Percentiles rank a stretch among this genome's conserved stretches.
These are phyloP conservation scores for Eretmochelys imbricata DNA, from an alignment of 2,113 vertebrate genomes.

Conservation along the genomic window DNA sequence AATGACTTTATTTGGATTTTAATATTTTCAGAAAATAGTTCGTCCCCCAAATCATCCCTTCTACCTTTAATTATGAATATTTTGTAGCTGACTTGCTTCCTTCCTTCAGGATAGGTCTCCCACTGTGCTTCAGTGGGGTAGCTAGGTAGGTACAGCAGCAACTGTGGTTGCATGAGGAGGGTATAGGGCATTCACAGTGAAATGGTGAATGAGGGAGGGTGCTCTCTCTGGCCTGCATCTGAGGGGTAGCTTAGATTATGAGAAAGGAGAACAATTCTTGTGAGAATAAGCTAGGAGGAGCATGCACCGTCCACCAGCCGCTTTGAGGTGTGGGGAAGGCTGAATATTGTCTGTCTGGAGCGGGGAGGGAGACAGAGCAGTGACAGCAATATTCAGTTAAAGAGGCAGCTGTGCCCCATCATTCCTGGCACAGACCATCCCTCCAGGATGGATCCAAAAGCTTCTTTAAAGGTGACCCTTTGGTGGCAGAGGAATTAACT, in stretches of 20 bases:
- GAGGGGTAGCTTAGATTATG: not conserved
- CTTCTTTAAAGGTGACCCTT: not conserved
- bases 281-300: not conserved
- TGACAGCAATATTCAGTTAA: not conserved
- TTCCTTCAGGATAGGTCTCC: not conserved
- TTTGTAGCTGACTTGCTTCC: not conserved
- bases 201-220: not conserved
- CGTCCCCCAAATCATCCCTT: not conserved
- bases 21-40: not conserved
- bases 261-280: not conserved
- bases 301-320: not conserved
- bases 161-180: not conserved
- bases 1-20: not conserved
- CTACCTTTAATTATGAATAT: not conserved
- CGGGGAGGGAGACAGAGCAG: not conserved
- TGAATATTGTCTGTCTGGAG: not conserved
- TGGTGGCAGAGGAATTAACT: not conserved
- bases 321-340: rapidly evolving
- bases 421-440: not conserved
- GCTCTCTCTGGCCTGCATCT: not conserved
- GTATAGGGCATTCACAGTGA: not conserved
- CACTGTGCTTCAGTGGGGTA: not conserved
- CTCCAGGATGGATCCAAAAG: not conserved
- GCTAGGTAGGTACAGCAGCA: not conserved
- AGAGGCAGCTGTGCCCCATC: not conserved